Percentiles rank a stretch among this genome's conserved stretches.
phyloP scores from a whole-genome alignment of 2,888 invertebrate species.

The Drosophila mulleri region DNA sequence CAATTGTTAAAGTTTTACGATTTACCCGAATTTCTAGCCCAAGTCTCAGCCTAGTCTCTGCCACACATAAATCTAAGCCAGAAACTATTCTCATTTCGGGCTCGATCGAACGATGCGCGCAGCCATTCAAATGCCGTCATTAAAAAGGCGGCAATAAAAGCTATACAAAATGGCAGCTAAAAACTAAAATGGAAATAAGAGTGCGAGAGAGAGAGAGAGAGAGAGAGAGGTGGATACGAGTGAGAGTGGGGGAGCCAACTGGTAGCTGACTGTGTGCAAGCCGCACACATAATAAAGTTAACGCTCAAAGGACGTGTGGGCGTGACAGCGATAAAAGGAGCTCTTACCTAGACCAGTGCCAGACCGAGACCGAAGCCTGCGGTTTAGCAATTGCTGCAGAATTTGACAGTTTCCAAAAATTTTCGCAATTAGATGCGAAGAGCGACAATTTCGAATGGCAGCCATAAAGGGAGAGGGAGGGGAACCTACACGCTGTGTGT shows the following conservation, averaged over 20 bases:
- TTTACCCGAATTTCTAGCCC: too few species aligned
- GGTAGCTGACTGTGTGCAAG: constrained; percentile 50
- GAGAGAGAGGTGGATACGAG: not conserved
- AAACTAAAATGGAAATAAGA: constrained; percentile 25
- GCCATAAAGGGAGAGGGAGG: constrained; percentile 6
- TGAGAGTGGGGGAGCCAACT: constrained; percentile 25
- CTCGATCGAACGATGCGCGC: constrained; percentile 48
- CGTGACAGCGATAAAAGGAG: constrained; percentile 18
- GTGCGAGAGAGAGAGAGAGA: constrained; percentile 1
- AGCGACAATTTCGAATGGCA: constrained; percentile 67
- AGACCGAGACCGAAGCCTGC: constrained; percentile 57
- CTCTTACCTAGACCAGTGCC: constrained; percentile 34
- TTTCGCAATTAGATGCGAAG: constrained; percentile 75
- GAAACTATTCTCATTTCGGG: constrained; percentile 62
- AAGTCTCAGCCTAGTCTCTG: not conserved
- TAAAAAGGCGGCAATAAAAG: constrained; percentile 64
- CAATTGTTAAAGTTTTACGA: not conserved
- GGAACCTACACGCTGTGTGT: constrained; percentile 17
- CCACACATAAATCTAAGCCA: constrained; percentile 56
- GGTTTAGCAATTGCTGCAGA: constrained; percentile 72
- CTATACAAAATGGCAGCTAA: constrained; percentile 51
- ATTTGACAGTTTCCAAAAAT: constrained; percentile 78
- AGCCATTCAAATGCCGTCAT: constrained; percentile 59
- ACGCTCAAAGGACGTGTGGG: constrained; percentile 52
- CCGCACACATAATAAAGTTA: constrained; percentile 70